Base-by-base conservation (phyloP, 2,888 invertebrate species). In the Byasa hedistus region DNA sequence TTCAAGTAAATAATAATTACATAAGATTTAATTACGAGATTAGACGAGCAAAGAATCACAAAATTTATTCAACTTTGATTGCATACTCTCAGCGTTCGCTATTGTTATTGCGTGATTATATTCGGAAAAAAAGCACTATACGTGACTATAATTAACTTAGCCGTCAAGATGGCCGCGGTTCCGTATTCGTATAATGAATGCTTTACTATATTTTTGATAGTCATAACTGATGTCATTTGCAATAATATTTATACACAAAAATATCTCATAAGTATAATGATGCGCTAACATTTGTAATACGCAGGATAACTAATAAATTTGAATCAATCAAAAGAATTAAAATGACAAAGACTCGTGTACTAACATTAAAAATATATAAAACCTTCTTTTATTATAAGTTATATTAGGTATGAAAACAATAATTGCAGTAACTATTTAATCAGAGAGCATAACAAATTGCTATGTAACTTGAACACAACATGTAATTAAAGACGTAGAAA, bases 71-170 rank as follows among this genome's bases (percentile, higher is more conserved):
- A 62, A 8, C 48, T 44, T n/a, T 44, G 23, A 22, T 32, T 56
- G 22, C 15, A 32, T 32, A 57, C 44, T 23, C 36, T 57, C 52
- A 52, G 51, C 51, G 17, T 24, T 27, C 19, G 12, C 44, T 55
- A 61, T 56, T 55, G 55, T 67, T 36, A 57, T 57, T 19, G 39
- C 52, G 57, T 58, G 21, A 36, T 24, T 51, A 64, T 36, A 52
- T 61, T 39, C 57, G 57, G 54, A n/a, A n/a, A 39, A 65, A 57
- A 57, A 51, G 57, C 27, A 15, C n/a, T 51, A 57, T 61, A 39
- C 39, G 54, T 62, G 61, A 58, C 54, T 66, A 32, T 66, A 66
- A 66, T 66, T 66, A 51, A 58, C 55, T 54, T 27, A 60, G 24
- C 59, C 19, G 60, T 32, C 55, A 56, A 60, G 59, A 60, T 65